Percentiles rank a stretch among this genome's conserved stretches.
Evolutionary conservation across 2,113 vertebrate genomes (phyloP).

Genomic region (Silurus meridionalis): DNA sequence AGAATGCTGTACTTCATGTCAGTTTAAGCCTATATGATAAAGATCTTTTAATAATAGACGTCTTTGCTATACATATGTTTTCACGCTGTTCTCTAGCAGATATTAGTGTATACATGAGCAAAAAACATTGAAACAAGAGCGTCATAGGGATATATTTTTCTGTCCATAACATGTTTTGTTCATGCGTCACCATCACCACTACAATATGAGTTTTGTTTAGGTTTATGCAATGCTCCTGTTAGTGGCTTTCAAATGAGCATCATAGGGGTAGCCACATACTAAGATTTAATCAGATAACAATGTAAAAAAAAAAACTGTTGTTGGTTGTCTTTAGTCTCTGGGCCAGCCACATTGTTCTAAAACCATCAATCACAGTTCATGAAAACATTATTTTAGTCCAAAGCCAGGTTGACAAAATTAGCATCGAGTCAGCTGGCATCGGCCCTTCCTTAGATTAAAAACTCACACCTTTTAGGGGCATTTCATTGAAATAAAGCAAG

Average conservation of each 20-base stretch:
- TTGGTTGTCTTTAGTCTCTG: background rate
- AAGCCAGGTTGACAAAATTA: background rate
- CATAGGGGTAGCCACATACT: background rate
- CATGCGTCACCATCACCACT: background rate
- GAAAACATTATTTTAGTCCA: background rate
- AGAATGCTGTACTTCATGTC: background rate
- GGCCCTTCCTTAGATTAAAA: background rate
- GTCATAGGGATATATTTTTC: background rate
- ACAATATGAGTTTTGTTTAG: background rate
- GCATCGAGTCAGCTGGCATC: background rate
- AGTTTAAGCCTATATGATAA: background rate
- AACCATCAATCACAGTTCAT: background rate
- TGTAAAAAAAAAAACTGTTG: background rate
- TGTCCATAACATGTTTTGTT: background rate
- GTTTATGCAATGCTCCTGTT: background rate
- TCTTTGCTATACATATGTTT: background rate
- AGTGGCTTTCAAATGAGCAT: background rate
- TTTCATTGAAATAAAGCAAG: background rate
- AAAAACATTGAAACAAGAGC: background rate
- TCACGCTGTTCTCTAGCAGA: background rate
- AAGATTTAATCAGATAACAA: background rate
- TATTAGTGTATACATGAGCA: background rate
- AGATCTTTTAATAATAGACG: background rate
- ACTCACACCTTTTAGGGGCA: background rate
- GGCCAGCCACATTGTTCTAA: background rate